These are phyloP conservation scores for Morone chrysops DNA, from an alignment of 2,113 vertebrate genomes.

Conservation along the genomic window DNA sequence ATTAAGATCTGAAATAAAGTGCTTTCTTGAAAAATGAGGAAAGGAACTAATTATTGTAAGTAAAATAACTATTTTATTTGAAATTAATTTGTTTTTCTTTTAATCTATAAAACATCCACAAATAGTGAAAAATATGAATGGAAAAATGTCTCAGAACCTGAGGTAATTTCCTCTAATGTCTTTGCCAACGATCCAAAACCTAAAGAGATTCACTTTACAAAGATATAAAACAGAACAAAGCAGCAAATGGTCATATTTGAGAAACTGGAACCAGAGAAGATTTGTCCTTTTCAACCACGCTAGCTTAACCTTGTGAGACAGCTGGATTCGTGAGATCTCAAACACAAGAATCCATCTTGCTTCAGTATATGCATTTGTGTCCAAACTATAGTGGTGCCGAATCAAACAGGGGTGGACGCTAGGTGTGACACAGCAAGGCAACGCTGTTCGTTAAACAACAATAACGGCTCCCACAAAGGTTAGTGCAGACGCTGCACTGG, in stretches of 20 bases:
- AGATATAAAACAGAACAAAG: background rate
- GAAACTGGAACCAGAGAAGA: background rate
- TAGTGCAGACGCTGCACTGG: too few relatives aligned
- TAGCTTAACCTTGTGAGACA: too few relatives aligned
- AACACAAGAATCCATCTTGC: too few relatives aligned
- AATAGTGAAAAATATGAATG: background rate
- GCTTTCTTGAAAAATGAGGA: background rate
- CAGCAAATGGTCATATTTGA: background rate
- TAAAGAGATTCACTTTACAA: background rate
- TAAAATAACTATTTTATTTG: too few relatives aligned
- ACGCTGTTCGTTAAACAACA: too few relatives aligned
- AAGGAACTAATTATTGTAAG: background rate
- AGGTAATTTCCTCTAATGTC: background rate
- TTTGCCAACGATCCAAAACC: background rate
- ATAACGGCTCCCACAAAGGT: too few relatives aligned
- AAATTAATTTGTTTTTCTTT: background rate
- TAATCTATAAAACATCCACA: background rate
- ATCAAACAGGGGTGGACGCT: too few relatives aligned
- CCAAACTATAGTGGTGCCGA: too few relatives aligned
- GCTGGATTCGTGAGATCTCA: too few relatives aligned
- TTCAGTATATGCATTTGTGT: too few relatives aligned
- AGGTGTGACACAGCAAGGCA: too few relatives aligned
- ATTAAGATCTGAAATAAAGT: background rate
- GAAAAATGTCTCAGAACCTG: background rate
- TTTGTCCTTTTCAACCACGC: background rate